A percentile compares a stretch with the other conserved stretches of the same genome.
These are phyloP conservation scores for Tenthredo distinguenda DNA, from an alignment of 2,888 invertebrate genomes.

Conservation along the genomic window DNA sequence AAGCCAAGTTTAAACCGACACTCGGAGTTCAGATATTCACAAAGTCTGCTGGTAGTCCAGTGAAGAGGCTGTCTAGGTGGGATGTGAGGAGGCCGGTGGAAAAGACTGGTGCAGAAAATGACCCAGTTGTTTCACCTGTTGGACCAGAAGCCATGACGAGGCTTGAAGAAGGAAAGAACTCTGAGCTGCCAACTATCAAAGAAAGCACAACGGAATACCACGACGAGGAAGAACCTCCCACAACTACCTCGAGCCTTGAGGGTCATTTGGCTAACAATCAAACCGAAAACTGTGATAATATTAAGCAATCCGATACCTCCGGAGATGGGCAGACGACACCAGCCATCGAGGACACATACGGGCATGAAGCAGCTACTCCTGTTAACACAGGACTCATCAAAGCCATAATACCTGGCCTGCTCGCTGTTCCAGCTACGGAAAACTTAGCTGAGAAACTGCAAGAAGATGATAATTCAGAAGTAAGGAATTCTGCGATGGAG, in stretches of 20 bases:
- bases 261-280: neutral
- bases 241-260: neutral
- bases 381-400: neutral
- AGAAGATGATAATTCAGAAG: neutral
- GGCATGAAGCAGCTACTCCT: conserved; percentile 9
- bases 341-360: neutral
- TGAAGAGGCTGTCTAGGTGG: conserved; percentile 77
- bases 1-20: conserved; percentile 73
- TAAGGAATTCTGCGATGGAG: neutral
- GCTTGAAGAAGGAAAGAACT: neutral
- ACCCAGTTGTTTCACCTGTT: neutral
- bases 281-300: conserved; percentile 43
- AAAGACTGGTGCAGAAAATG: conserved; percentile 58
- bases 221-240: neutral
- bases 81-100: conserved; percentile 77
- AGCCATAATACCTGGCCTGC: conserved; percentile 33
- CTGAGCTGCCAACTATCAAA: neutral
- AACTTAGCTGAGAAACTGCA: neutral
- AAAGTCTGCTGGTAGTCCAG: conserved; percentile 60
- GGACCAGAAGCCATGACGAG: neutral
- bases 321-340: neutral
- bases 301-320: neutral
- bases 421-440: conserved; percentile 28
- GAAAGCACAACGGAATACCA: conserved; percentile 1
- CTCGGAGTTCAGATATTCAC: conserved; percentile 75